These are phyloP conservation scores for Cliona cf. orientalis DNA, from an alignment of 37 sponge, comb jelly and placozoan species.

Conservation along the genomic window DNA sequence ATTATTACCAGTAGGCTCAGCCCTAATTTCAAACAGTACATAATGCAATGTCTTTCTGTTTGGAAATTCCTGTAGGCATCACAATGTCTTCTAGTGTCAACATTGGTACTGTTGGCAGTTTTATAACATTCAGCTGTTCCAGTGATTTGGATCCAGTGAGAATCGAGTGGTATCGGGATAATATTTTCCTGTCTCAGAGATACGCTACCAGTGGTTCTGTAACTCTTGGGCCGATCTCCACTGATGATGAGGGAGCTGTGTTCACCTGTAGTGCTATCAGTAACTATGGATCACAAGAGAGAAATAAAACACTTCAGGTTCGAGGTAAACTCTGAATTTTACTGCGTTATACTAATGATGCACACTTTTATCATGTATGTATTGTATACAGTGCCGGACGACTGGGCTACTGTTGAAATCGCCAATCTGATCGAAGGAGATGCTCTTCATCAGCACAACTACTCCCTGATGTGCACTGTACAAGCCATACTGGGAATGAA, in stretches of 20 bases:
- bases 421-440: background rate
- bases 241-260: background rate
- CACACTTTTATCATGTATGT: background rate
- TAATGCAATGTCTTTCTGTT: too few species aligned
- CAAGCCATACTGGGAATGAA: background rate
- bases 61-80: too few species aligned
- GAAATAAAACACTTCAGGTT: background rate
- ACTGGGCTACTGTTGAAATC: conserved; percentile 7
- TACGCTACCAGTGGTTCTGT: background rate
- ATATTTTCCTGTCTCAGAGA: background rate
- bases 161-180: background rate
- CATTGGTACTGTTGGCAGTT: background rate
- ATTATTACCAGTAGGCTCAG: too few species aligned
- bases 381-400: background rate
- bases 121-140: background rate
- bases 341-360: background rate
- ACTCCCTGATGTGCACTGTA: conserved; percentile 5
- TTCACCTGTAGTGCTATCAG: background rate
- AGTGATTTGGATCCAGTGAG: background rate
- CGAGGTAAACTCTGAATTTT: background rate
- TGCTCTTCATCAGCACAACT: background rate
- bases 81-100: too few species aligned
- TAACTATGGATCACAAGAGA: conserved; percentile 6
- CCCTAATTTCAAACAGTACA: too few species aligned
- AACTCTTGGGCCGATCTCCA: background rate